Evolutionary conservation across 2,888 invertebrate species (phyloP).

Genomic region (Scaptomyza cyrtandrae): DNA sequence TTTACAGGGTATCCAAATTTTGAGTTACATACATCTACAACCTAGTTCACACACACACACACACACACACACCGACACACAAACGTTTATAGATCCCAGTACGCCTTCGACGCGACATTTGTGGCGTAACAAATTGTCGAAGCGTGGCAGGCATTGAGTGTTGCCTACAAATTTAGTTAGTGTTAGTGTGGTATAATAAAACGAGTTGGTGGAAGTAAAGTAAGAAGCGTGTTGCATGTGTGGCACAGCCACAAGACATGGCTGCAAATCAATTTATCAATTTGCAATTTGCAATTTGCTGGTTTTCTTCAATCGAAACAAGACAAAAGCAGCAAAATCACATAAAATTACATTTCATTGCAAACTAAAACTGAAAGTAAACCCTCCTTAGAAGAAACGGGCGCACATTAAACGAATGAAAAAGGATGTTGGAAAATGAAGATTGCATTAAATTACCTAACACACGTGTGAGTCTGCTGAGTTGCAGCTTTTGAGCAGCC

Average conservation of each 20-base stretch:
- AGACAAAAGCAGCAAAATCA: conserved; percentile 66
- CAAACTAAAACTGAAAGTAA: conserved; percentile 45
- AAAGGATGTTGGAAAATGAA: neutral
- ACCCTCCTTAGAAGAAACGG: neutral
- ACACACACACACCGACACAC: neutral
- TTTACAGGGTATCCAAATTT: conserved; percentile 25
- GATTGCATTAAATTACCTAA: conserved; percentile 50
- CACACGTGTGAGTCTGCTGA: conserved; percentile 51
- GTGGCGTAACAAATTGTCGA: conserved; percentile 67
- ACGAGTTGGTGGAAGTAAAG: neutral
- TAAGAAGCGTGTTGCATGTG: conserved; percentile 19
- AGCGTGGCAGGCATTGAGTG: conserved; percentile 64
- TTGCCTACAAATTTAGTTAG: conserved; percentile 48
- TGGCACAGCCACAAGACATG: conserved; percentile 35
- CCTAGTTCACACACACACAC: neutral
- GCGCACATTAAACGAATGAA: conserved; percentile 13
- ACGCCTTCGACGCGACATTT: conserved; percentile 30
- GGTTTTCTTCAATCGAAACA: conserved; percentile 20
- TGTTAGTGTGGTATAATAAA: conserved; percentile 37
- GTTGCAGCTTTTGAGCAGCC: conserved; percentile 41
- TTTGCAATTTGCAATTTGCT: conserved; percentile 77
- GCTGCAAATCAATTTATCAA: conserved; percentile 75
- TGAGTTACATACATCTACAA: too few species aligned
- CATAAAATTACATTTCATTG: conserved; percentile 71
- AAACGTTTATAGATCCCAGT: neutral